Evolutionary conservation across 2,797 vertebrate genomes (phyloP).

Genomic region (Cryptoblepharus egeriae): DNA sequence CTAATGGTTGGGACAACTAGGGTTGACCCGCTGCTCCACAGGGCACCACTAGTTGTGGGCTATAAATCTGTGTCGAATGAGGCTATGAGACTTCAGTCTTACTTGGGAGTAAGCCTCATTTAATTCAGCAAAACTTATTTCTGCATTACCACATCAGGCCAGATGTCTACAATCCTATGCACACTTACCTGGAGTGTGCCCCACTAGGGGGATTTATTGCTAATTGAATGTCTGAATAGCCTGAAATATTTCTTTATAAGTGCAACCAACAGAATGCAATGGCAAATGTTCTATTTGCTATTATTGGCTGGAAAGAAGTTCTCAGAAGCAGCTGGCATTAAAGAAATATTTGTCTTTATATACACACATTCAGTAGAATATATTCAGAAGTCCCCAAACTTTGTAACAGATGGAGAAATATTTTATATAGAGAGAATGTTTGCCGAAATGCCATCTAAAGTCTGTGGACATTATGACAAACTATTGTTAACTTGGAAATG

Average conservation of each 20-base stretch:
- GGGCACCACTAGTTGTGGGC: no score
- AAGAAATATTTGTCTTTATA: slow-evolving; percentile 15
- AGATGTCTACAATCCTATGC: no score
- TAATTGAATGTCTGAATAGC: not conserved
- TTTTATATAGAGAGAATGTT: slow-evolving; percentile 21
- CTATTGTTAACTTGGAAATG: slow-evolving; percentile 41
- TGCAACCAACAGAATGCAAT: not conserved
- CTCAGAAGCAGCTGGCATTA: slow-evolving; percentile 7
- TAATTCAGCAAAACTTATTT: no score
- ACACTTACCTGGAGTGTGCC: not conserved
- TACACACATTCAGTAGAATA: not conserved
- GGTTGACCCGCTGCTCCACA: no score
- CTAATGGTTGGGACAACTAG: no score
- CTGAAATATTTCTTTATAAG: not conserved
- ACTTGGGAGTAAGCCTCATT: no score
- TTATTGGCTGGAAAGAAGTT: not conserved
- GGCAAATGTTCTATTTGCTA: not conserved
- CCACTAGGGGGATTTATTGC: not conserved
- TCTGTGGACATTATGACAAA: slow-evolving; percentile 43
- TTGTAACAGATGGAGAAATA: not conserved
- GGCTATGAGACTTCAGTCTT: no score
- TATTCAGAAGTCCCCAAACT: not conserved
- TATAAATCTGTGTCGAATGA: no score
- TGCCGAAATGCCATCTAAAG: slow-evolving; percentile 47
- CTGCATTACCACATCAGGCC: no score